Base-by-base conservation (phyloP, 1,140 invertebrate species). In the Drosophila nannoptera region DNA sequence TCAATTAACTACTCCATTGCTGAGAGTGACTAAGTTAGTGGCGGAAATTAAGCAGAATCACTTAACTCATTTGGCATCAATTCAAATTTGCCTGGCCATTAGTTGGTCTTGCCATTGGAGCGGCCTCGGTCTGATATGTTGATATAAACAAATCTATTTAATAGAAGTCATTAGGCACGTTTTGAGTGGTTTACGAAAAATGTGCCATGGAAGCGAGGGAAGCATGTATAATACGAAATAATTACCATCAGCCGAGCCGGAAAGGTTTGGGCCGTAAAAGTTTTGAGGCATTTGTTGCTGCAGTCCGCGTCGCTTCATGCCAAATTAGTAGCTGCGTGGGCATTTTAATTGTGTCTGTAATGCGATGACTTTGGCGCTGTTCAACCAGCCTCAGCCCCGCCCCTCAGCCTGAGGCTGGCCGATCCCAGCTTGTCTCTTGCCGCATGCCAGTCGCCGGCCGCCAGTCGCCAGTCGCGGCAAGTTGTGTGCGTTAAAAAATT, bases 251-350 rank as follows among this genome's bases (percentile, higher is more conserved):
- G 77, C 81, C 81, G 43, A 86, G 77, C 81, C 81, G 43, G 62
- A 63, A 71, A 73, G 75, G 75, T 77, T 77, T 76, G 43, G 69
- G 55, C 45, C 42, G 12, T 5, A 38, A 46, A 70, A 70, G n/a
- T 12, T 38, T 11, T 38, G 2, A 11, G 31, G 49, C 11, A 35
- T 53, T 53, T 70, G 38, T 61, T 69, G 64, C 16, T 46, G 16
- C 59, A 36, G 40, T 22, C 16, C 22, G 65, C 36, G 50, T 42
- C 16, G 66, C 35, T 82, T 78, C 80, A 84, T 75, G 81, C 67
- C 74, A 86, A 84, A 84, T 86, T 84, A 84, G 82, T 86, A 81
- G 75, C 81, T 87, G 22, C 81, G 81, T 87, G 81, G 81, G 81
- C 81, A 86, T 86, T 86, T 86, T 87, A 87, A 86, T 86, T 86